Conservation (phyloP, 2,888 invertebrate genomes). For the Cephalotes varians region DNA sequence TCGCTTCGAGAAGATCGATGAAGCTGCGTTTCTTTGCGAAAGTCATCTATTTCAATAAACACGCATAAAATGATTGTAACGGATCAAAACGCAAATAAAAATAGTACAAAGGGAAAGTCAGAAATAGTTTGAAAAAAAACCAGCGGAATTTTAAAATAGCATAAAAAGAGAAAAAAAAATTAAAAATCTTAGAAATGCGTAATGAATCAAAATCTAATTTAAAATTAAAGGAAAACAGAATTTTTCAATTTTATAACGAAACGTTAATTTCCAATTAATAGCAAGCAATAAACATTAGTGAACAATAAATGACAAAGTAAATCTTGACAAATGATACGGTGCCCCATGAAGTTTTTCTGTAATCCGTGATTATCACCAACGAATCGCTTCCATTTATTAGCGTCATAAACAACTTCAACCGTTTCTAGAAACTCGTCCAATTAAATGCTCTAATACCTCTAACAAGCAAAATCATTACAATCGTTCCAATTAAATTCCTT, state of each 20-base stretch:
- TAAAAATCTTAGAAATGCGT: not conserved
- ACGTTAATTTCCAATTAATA: conserved; percentile 22
- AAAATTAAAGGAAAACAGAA: not conserved
- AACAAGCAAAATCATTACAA: conserved; percentile 58
- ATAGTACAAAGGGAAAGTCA: not conserved
- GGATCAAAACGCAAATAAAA: conserved; percentile 3
- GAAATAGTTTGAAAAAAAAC: not conserved
- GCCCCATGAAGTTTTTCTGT: conserved; percentile 39
- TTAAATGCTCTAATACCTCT: conserved; percentile 57
- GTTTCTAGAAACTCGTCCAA: conserved; percentile 56
- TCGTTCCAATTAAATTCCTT: conserved; percentile 39
- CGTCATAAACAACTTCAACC: conserved; percentile 24
- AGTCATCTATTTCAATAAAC: conserved; percentile 42
- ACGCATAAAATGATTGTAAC: conserved; percentile 19
- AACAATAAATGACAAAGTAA: not conserved
- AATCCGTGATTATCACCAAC: conserved; percentile 49
- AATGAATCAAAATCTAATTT: not conserved
- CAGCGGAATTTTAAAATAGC: not conserved
- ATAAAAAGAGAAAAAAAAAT: not conserved
- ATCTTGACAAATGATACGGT: conserved; percentile 19
- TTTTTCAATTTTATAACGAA: not conserved
- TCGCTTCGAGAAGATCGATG: conserved; percentile 35
- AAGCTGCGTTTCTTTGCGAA: conserved; percentile 23
- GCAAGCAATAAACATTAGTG: not conserved
- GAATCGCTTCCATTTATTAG: conserved; percentile 45